phyloP scores from a whole-genome alignment of 2,888 invertebrate genomes.

The Eilema griseolum region DNA sequence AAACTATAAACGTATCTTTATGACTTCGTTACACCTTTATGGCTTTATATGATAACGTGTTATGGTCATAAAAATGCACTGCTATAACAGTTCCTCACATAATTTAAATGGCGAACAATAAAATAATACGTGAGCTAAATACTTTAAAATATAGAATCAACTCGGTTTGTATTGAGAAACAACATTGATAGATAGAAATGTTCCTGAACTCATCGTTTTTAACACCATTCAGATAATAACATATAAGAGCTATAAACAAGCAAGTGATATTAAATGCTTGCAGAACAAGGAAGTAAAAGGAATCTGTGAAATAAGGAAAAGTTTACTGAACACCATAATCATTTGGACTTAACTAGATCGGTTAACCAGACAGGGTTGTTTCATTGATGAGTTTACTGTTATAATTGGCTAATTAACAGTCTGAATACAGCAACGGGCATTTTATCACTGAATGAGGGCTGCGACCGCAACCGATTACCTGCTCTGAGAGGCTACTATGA shows the following conservation, averaged over 20 bases:
- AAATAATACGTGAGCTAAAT: background rate
- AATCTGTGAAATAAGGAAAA: background rate
- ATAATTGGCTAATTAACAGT: conserved; percentile 1
- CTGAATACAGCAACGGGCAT: background rate
- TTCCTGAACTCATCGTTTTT: no score
- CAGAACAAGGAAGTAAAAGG: background rate
- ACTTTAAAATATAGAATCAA: no score
- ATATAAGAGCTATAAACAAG: background rate
- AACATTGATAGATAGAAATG: no score
- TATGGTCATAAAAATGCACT: conserved; percentile 37
- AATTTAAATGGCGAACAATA: background rate
- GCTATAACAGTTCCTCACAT: conserved; percentile 13
- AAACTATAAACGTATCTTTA: conserved; percentile 32
- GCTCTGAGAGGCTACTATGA: background rate
- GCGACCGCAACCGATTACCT: background rate
- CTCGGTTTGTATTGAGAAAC: background rate
- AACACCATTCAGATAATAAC: background rate
- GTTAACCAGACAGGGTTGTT: background rate
- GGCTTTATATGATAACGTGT: conserved; percentile 39
- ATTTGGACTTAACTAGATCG: background rate
- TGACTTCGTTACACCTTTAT: conserved; percentile 40
- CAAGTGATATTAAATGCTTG: background rate
- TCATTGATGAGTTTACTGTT: background rate
- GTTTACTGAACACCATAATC: background rate
- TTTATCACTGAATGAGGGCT: background rate